Percentiles rank a stretch among this genome's conserved stretches.
These are phyloP conservation scores for Eueides isabella DNA, from an alignment of 1,140 invertebrate species.

Conservation along the genomic window DNA sequence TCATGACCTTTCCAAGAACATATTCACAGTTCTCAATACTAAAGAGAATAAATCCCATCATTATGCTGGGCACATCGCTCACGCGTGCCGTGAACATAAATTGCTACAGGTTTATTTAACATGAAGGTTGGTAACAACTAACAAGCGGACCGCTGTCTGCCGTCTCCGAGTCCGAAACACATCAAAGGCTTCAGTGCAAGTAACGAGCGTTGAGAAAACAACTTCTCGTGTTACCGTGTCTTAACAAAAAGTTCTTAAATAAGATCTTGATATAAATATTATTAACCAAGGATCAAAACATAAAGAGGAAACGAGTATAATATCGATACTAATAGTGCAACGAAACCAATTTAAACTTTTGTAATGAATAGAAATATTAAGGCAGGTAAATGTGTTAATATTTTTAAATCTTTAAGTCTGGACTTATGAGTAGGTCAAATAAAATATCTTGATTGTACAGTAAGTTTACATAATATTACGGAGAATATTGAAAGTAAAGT, in stretches of 20 bases:
- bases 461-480: background rate
- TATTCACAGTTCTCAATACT: conserved; percentile 55
- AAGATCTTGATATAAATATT: background rate
- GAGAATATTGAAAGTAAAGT: background rate
- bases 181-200: conserved; percentile 54
- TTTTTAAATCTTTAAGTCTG: too few species aligned
- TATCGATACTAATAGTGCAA: background rate
- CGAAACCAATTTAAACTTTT: background rate
- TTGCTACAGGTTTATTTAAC: conserved; percentile 58
- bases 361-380: background rate
- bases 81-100: conserved; percentile 67
- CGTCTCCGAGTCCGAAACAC: conserved; percentile 39
- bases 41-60: conserved; percentile 53
- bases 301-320: background rate
- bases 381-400: background rate
- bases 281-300: background rate
- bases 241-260: background rate
- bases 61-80: conserved; percentile 48
- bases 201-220: conserved; percentile 44
- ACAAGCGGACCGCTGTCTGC: conserved; percentile 61
- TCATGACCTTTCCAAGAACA: conserved; percentile 61
- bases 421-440: background rate
- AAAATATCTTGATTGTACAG: background rate
- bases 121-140: conserved; percentile 56
- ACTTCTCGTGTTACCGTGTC: conserved; percentile 28